Evolutionary conservation across 1,140 invertebrate genomes (phyloP).

Genomic region (Aphaenogaster floridana): DNA sequence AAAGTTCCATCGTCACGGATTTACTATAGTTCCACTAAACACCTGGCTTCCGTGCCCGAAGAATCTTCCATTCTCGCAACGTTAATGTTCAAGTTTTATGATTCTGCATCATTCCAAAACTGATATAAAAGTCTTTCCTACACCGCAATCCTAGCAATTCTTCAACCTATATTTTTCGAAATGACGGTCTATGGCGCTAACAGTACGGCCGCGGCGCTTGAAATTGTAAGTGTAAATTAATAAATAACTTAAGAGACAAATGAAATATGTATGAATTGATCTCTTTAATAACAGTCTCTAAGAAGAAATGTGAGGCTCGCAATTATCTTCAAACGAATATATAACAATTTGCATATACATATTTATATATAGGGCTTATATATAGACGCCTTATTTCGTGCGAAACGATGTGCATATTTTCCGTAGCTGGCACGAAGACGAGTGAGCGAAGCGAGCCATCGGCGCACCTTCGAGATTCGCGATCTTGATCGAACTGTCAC

Average conservation of each 20-base stretch:
- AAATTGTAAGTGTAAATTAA: neutral
- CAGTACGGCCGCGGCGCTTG: neutral
- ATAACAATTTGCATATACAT: neutral
- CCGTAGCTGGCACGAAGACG: constrained; percentile 32
- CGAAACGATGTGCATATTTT: constrained; percentile 47
- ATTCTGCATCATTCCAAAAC: constrained; percentile 15
- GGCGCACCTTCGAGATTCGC: constrained; percentile 50
- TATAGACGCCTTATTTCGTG: constrained; percentile 41
- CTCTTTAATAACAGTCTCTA: neutral
- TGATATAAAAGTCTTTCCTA: neutral
- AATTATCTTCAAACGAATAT: neutral
- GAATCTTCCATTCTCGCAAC: constrained; percentile 21
- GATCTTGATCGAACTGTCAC: constrained; percentile 69
- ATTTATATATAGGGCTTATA: neutral
- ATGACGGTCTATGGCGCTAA: neutral
- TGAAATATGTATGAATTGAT: neutral
- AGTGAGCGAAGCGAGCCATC: constrained; percentile 32
- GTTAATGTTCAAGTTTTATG: constrained; percentile 46
- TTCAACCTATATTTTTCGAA: neutral
- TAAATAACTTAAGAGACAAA: neutral
- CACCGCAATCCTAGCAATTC: neutral
- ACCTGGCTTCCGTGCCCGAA: neutral
- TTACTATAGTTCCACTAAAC: constrained; percentile 52
- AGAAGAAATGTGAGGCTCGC: neutral
- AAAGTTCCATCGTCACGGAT: constrained; percentile 49